These are phyloP conservation scores for Pachypanchax playfairii DNA, from an alignment of 2,113 vertebrate species.

Conservation along the genomic window DNA sequence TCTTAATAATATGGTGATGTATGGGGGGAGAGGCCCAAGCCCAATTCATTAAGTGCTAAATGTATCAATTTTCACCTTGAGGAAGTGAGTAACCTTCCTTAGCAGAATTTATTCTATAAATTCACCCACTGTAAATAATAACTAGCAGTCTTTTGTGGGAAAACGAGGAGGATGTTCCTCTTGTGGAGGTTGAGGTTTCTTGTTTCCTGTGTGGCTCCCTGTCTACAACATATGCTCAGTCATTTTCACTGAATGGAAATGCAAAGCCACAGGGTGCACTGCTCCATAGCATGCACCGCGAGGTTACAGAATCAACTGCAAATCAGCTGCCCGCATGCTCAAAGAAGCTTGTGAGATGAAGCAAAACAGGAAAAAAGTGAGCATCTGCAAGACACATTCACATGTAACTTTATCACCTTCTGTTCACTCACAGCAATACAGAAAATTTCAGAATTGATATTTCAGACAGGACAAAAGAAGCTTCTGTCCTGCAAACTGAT, in stretches of 20 bases:
- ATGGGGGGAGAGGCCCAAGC: slow-evolving; percentile 78
- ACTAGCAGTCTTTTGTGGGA: slow-evolving; percentile 76
- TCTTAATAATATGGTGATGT: slow-evolving; percentile 89
- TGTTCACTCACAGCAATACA: slow-evolving; percentile 23
- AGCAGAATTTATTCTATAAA: slow-evolving; percentile 84
- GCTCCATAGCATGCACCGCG: slow-evolving; percentile 54
- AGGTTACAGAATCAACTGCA: slow-evolving; percentile 60
- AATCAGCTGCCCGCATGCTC: slow-evolving; percentile 43
- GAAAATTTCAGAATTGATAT: slow-evolving; percentile 29
- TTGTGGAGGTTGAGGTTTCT: slow-evolving; percentile 64
- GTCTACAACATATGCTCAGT: slow-evolving; percentile 42
- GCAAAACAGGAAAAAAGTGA: slow-evolving; percentile 33
- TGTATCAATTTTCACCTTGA: slow-evolving; percentile 86
- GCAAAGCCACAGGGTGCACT: slow-evolving; percentile 51
- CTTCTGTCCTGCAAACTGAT: slow-evolving; percentile 47
- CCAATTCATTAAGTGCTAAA: slow-evolving; percentile 86
- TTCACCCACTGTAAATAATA: slow-evolving; percentile 84
- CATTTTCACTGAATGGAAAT: slow-evolving; percentile 59
- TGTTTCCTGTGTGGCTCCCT: slow-evolving; percentile 37
- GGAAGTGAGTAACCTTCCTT: slow-evolving; percentile 82
- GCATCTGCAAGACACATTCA: slow-evolving; percentile 53
- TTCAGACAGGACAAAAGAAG: slow-evolving; percentile 49
- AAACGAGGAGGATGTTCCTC: slow-evolving; percentile 65
- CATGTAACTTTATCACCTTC: slow-evolving; percentile 40
- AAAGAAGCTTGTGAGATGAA: slow-evolving; percentile 51